Conservation (phyloP, 2,888 invertebrate genomes). For the Carabus problematicus region DNA sequence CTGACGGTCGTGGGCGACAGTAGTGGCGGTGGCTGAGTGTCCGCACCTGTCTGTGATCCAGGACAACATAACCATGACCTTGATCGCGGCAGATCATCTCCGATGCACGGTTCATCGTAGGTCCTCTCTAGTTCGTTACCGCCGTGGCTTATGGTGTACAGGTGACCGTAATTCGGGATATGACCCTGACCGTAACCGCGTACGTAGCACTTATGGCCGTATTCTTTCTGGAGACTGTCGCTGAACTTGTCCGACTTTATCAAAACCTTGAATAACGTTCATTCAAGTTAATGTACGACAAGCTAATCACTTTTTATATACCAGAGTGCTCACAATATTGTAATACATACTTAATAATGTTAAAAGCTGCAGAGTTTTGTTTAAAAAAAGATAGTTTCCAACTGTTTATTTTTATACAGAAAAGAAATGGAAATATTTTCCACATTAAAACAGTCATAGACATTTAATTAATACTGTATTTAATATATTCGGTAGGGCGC, state of each 20-base stretch:
- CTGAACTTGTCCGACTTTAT: slow-evolving; percentile 33
- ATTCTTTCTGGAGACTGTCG: neutral
- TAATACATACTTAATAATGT: too few species aligned
- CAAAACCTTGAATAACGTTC: slow-evolving; percentile 21
- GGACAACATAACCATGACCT: slow-evolving; percentile 63
- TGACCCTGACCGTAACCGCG: slow-evolving; percentile 52
- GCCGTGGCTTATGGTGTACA: slow-evolving; percentile 62
- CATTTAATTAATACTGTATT: too few species aligned
- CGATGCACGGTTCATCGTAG: slow-evolving; percentile 59
- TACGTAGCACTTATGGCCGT: slow-evolving; percentile 52
- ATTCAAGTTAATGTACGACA: too few species aligned
- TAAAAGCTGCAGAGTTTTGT: too few species aligned
- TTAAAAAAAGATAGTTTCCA: too few species aligned
- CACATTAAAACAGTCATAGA: too few species aligned
- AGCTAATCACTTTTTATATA: too few species aligned
- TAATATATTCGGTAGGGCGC: too few species aligned
- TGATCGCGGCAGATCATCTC: slow-evolving; percentile 56
- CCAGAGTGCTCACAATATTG: too few species aligned
- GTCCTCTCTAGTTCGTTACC: slow-evolving; percentile 58
- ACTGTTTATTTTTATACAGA: too few species aligned
- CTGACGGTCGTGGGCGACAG: slow-evolving; percentile 48
- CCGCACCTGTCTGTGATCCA: slow-evolving; percentile 54
- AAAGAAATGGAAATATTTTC: too few species aligned
- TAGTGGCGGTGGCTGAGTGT: slow-evolving; percentile 55
- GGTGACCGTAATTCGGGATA: slow-evolving; percentile 56